Evolutionary conservation across 2,888 invertebrate species (phyloP).

Genomic region (Nysson spinosus): DNA sequence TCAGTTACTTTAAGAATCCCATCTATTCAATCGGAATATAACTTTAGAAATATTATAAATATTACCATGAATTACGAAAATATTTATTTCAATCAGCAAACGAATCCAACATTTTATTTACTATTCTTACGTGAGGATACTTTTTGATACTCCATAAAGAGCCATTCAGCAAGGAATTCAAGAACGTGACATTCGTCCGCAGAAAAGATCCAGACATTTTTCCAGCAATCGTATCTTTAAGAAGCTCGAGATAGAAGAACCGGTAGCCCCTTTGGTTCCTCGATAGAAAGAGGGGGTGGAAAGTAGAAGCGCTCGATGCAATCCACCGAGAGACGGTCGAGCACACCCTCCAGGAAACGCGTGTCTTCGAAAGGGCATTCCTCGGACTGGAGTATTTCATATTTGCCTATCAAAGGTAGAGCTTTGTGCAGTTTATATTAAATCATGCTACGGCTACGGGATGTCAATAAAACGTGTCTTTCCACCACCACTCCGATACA

Average conservation of each 20-base stretch:
- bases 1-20: no score
- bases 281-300: slow-evolving; percentile 15
- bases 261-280: slow-evolving; percentile 28
- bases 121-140: no score
- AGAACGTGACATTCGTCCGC: slow-evolving; percentile 21
- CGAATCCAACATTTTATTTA: no score
- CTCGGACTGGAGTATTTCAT: slow-evolving; percentile 67
- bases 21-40: no score
- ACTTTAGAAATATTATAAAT: no score
- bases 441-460: slow-evolving; percentile 66
- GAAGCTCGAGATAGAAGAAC: slow-evolving; percentile 9
- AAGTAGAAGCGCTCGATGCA: slow-evolving; percentile 46
- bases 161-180: slow-evolving; percentile 38
- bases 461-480: slow-evolving; percentile 61
- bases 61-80: no score
- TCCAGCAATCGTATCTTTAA: slow-evolving; percentile 32
- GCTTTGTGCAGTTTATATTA: slow-evolving; percentile 72
- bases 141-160: not conserved
- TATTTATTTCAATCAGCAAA: no score
- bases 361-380: slow-evolving; percentile 56
- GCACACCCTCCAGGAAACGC: slow-evolving; percentile 48
- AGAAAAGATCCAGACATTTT: slow-evolving; percentile 37
- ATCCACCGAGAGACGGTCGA: slow-evolving; percentile 45
- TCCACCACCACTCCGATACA: slow-evolving; percentile 15
- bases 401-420: slow-evolving; percentile 70